phyloP scores from a whole-genome alignment of 2,797 vertebrate genomes.

The Pempheris klunzingeri region DNA sequence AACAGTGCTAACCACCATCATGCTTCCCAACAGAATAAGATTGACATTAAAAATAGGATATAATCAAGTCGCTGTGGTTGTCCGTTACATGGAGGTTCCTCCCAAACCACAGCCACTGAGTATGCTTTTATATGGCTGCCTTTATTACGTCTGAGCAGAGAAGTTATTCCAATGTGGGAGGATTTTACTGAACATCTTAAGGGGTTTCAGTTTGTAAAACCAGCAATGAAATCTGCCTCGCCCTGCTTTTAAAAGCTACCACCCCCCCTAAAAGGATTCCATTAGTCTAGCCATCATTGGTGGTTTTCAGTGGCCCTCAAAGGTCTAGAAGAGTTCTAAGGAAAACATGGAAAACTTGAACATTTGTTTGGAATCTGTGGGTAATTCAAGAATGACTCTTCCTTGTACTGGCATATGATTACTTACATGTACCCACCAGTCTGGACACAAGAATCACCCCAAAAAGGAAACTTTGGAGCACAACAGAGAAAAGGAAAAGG shows the following conservation, averaged over 20 bases:
- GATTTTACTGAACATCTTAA: conserved; percentile 39
- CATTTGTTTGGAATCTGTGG: conserved; percentile 1
- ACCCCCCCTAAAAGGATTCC: conserved; percentile 40
- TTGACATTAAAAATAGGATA: conserved; percentile 20
- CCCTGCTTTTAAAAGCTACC: conserved; percentile 47
- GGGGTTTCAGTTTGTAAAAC: conserved; percentile 47
- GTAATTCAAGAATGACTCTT: conserved; percentile 13
- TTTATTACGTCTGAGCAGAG: conserved; percentile 30
- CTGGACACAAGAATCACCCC: not conserved
- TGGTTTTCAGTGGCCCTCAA: not conserved
- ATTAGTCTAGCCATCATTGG: conserved; percentile 23
- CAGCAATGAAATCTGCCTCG: conserved; percentile 29
- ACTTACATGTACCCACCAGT: not conserved
- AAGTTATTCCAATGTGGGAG: conserved; percentile 44
- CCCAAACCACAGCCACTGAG: conserved; percentile 37
- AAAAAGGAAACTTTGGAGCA: not conserved
- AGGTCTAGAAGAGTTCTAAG: not conserved
- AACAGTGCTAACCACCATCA: too few species aligned
- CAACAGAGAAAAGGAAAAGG: not conserved
- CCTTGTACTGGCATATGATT: not conserved
- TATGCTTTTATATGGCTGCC: conserved; percentile 25
- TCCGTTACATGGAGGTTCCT: conserved; percentile 25
- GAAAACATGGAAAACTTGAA: conserved; percentile 30
- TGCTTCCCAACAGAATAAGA: conserved; percentile 29
- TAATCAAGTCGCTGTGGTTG: conserved; percentile 21